phyloP scores from a whole-genome alignment of 2,113 vertebrate species.

The Microtus pennsylvanicus region DNA sequence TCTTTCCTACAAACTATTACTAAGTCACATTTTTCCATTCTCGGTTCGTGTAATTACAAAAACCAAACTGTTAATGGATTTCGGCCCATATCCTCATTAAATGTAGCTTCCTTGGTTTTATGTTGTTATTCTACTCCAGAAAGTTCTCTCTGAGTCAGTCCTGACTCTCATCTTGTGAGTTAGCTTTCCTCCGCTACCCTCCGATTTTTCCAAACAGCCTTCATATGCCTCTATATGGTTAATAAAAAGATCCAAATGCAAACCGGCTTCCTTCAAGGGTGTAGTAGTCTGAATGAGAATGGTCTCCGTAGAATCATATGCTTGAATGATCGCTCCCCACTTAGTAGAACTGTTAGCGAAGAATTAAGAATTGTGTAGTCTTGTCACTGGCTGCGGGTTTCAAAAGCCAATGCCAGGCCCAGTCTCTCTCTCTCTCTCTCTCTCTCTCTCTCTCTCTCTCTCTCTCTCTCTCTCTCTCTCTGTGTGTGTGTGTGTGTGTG shows the following conservation, averaged over 20 bases:
- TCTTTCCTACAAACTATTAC: not conserved
- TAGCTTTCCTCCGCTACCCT: not conserved
- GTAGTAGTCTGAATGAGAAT: not conserved
- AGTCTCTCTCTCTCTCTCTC: not conserved
- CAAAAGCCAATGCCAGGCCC: not conserved
- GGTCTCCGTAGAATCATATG: not conserved
- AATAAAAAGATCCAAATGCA: not conserved
- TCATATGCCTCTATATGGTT: not conserved
- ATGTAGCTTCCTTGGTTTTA: not conserved
- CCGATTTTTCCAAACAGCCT: not conserved
- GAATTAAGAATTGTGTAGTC: not conserved
- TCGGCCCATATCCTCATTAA: not conserved
- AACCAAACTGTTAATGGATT: not conserved
- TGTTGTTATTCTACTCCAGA: not conserved
- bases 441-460: not conserved
- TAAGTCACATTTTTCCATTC: not conserved
- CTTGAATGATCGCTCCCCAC: not conserved
- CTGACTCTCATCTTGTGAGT: not conserved
- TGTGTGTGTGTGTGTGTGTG: not conserved
- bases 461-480: not conserved
- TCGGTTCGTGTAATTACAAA: not conserved
- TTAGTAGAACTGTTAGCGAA: not conserved
- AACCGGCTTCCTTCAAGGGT: not conserved
- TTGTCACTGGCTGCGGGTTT: not conserved
- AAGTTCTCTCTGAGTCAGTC: not conserved